phyloP scores from a whole-genome alignment of 2,113 vertebrate genomes.

The Psilopsiagon aymara region DNA sequence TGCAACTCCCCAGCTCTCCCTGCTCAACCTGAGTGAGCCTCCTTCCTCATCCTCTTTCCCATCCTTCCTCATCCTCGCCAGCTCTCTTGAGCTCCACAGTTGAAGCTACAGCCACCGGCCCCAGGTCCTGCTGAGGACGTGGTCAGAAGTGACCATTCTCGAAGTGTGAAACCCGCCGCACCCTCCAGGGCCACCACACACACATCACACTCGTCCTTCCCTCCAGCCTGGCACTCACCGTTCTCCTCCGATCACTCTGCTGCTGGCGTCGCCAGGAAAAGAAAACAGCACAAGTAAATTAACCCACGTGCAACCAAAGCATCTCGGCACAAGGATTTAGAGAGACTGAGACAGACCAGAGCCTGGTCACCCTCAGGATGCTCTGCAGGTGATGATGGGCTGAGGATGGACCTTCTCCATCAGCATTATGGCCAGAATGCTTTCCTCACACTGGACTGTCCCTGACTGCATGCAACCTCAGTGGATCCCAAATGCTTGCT shows the following conservation, averaged over 20 bases:
- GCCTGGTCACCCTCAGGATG: not conserved
- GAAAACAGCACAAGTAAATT: slow-evolving; percentile 38
- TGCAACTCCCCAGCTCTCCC: not conserved
- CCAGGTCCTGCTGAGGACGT: not conserved
- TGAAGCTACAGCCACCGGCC: not conserved
- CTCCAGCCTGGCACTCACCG: slow-evolving; percentile 13
- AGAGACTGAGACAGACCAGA: not conserved
- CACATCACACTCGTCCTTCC: not conserved
- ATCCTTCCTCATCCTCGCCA: not conserved
- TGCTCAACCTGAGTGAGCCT: not conserved
- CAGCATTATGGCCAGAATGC: not conserved
- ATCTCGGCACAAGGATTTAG: not conserved
- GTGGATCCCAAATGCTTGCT: not conserved
- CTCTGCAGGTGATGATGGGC: not conserved
- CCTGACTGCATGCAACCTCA: not conserved
- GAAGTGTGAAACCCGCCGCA: not conserved
- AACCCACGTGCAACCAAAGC: not conserved
- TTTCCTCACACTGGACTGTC: not conserved
- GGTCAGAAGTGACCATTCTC: not conserved
- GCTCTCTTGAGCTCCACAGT: not conserved
- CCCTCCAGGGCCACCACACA: not conserved
- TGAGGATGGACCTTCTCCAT: not conserved
- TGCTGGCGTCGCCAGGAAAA: slow-evolving; percentile 19
- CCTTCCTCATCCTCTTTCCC: not conserved
- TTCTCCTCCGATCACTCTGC: slow-evolving; percentile 40